Evolutionary conservation across 2,888 invertebrate species (phyloP), one percentile per base, ranked within the genome.

Genomic region (Pachymerium ferrugineum): DNA sequence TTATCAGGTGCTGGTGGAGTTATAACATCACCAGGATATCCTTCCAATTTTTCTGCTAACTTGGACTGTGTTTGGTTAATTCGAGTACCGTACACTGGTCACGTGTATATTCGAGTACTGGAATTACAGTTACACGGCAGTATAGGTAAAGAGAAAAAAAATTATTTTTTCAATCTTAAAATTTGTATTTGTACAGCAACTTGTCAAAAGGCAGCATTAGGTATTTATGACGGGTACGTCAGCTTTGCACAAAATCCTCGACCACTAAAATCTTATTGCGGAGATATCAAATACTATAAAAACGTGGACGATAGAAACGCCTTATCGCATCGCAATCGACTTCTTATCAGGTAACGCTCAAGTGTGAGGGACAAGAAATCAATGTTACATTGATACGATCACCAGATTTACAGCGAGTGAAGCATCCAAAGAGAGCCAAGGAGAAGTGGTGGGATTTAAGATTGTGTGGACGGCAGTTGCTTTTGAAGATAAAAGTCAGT

Each of bases 1-100:
- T 77, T 79, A 30, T 78, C 77, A 42, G 81, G 81, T 2, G 77
- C 78, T 5, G 81, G 82, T 2, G 84, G 83, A 3, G 79, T 80
- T n/a, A 81, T 84, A 42, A 77, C 77, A 5, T 83, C 82, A 22
- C 84, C 84, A 4, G 83, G 83, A 1, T 84, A 80, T 76, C 84
- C 84, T 2, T 74, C 76, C 8, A 80, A 80, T 8, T 83, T 82
- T 75, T 81, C 82, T 0, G 80, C 78, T 28, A 81, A 83, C 47
- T 78, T 83, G 12, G 82, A 83, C 8, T 84, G 84, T 78, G 79
- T 81, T 47, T 84, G 84, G 84, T 78, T 84, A 29, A 81, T 84
- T 54, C 78, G 84, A 54, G 84, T 84, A 10, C 78, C 80, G 22
- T 80, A 80, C 38, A 76, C 79, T 33, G 81, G 81, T 75, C 79